Base-by-base conservation (phyloP, 2,113 vertebrate genomes). In the Phainopepla nitens region DNA sequence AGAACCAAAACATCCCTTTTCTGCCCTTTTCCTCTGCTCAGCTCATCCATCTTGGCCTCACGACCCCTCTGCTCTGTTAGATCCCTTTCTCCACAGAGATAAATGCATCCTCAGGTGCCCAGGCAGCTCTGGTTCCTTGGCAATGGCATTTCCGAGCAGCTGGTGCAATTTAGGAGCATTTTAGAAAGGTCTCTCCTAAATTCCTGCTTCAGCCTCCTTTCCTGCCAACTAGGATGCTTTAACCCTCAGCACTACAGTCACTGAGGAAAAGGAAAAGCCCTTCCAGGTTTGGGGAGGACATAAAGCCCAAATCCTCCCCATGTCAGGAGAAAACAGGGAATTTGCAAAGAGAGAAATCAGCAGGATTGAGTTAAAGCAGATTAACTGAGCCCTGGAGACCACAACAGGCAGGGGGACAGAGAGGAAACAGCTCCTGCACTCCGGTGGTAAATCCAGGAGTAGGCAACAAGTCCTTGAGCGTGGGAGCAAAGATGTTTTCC, bases 31-130 rank as follows among this genome's bases (percentile, higher is more conserved):
- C 54, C 29, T n/a, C 57, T 24, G 35, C 61, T 72, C 42, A 62
- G 70, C n/a, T 65, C 64, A 53, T 35, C 41, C 31, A 10, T 7
- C 77, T 57, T 0, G 1, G 4, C n/a, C 53, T 66, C 23, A 35
- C 0, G 0, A 10, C 25, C 29, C 13, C 14, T 44, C 54, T 61
- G 64, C 22, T 78, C 64, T 29, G 57, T 15, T 7, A 60, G 31
- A 61, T 54, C 31, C 16, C 39, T 25, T 82, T 65, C n/a, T 73
- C 36, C 29, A 2, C 12, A 14, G 11, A 44, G 73, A 14, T 29
- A 54, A 81, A 87, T 29, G 17, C 78, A 42, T 16, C 35, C 42
- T 45, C 11, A 35, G n/a, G 18, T 7, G 0, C 9, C 57, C 88
- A 53, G 39, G n/a, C 2, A 39, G 17, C 47, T 4, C 47, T 68